Evolutionary conservation across 2,888 invertebrate genomes (phyloP), one percentile per base, ranked within the genome.

Genomic region (Ferrisia virgata): DNA sequence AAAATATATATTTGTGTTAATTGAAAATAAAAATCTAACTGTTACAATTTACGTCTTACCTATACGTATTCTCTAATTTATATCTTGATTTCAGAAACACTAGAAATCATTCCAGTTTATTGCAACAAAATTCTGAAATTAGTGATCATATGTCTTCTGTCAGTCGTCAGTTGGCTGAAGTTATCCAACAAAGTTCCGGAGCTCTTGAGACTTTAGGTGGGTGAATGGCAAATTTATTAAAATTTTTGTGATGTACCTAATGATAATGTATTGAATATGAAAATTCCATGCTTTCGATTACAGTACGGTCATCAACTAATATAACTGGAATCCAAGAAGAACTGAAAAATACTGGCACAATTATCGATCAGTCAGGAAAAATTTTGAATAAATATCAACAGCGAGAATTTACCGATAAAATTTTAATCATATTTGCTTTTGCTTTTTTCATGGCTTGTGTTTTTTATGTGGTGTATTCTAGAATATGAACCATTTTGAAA

Each of bases 321-420:
- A 89, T 91, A 6, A 87, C 87, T 36, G 93, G 93, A 1, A 96
- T 95, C 3, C 92, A 93, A 87, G 93, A 93, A 86, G 98, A 98
- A 88, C 90, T 97, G 47, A 93, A 94, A 87, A 92, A 93, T 86
- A 97, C 97, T 86, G 95, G 95, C 1, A 94, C 95, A 86, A 93
- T 94, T 31, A 96, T 98, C 86, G 91, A 93, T 33, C 96, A 96
- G 88, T 96, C 97, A 0, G 94, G 95, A 86, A 97, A 96, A 89
- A 90, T 99, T 9, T 90, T 99, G 72, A 96, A 96, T 84, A 99
- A 98, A 89, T 98, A 98, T 88, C 96, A 96, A 2, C 91, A 98
- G 83, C 91, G 98, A 47, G 98, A 99, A 90, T 94, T 96, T 86
- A 99, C 98, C 0, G 98, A 99, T 88, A 98, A 97, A 91, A 92